Evolutionary conservation across 2,113 vertebrate species (phyloP).

Genomic region (Aviceda subcristata): DNA sequence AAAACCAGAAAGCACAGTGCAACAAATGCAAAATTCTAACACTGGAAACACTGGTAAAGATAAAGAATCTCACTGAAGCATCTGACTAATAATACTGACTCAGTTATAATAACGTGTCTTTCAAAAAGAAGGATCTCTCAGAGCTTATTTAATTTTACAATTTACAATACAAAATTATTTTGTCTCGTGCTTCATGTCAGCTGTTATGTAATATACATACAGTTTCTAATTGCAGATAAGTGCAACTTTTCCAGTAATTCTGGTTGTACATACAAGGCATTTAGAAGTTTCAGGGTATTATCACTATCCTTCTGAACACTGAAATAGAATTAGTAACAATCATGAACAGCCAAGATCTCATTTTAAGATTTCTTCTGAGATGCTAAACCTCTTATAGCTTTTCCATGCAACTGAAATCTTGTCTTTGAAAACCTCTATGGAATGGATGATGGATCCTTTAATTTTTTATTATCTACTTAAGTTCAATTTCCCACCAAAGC

Average conservation of each 20-base stretch:
- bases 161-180: not conserved
- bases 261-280: not conserved
- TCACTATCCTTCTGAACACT: not conserved
- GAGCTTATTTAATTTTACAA: not conserved
- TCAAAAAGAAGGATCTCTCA: not conserved
- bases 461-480: not conserved
- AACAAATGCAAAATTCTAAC: not conserved
- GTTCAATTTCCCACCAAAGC: not conserved
- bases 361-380: not conserved
- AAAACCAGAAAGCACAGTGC: not conserved
- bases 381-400: not conserved
- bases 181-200: not conserved
- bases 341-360: not conserved
- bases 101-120: not conserved
- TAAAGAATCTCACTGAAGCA: not conserved
- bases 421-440: not conserved
- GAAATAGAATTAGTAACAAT: not conserved
- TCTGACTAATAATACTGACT: not conserved
- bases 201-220: not conserved
- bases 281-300: not conserved
- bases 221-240: not conserved
- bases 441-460: not conserved
- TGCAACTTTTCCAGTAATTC: not conserved
- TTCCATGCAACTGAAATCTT: not conserved
- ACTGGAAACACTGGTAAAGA: not conserved